Percentiles rank a stretch among this genome's conserved stretches.
Conservation (phyloP, 2,113 vertebrate genomes). For the Mustela lutreola region DNA sequence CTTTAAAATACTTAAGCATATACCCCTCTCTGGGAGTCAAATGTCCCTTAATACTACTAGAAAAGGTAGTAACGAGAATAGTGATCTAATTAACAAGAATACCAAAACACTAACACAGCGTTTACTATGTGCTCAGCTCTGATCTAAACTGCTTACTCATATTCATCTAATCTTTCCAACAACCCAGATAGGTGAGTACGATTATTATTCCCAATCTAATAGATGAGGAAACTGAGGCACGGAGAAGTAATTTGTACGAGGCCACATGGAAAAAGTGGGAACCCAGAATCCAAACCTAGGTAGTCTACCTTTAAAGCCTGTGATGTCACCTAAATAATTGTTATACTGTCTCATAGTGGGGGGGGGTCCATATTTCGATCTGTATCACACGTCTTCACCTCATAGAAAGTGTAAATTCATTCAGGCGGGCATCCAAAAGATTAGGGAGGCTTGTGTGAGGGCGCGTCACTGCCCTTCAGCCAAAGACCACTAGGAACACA, state of each 20-base stretch:
- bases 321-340: not conserved
- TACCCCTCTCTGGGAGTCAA: not conserved
- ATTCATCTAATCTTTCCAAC: not conserved
- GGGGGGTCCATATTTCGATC: conserved; percentile 4
- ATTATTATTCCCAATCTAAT: not conserved
- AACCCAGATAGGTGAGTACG: not conserved
- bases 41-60: conserved; percentile 33
- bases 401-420: not conserved
- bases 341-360: not conserved
- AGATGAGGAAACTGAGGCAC: conserved; percentile 43
- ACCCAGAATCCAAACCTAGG: conserved; percentile 6
- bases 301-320: conserved; percentile 11
- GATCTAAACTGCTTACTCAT: not conserved
- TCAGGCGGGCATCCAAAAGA: not conserved
- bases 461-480: not conserved
- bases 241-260: not conserved
- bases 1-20: not conserved
- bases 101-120: not conserved
- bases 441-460: not conserved
- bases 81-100: conserved; percentile 38
- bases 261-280: conserved; percentile 4
- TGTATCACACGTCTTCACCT: not conserved
- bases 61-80: not conserved
- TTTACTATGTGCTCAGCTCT: not conserved
- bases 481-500: not conserved